These are phyloP conservation scores for Fopius arisanus DNA, from an alignment of 1,140 invertebrate species.

Conservation along the genomic window DNA sequence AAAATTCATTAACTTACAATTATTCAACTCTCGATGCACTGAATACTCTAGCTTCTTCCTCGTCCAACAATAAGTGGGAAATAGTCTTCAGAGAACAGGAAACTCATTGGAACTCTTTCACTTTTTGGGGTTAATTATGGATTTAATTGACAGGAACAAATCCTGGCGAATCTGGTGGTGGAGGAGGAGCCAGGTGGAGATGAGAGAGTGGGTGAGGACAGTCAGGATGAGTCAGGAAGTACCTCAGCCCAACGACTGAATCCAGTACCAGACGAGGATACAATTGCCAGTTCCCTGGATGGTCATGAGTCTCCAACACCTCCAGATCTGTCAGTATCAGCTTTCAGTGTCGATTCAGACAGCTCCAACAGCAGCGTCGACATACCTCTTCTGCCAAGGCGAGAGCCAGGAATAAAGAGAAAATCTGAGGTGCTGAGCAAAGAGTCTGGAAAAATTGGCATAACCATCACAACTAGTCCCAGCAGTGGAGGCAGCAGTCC, in stretches of 20 bases:
- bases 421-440: conserved; percentile 84
- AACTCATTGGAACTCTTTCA: not conserved
- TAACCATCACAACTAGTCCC: conserved; percentile 82
- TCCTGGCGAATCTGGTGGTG: conserved; percentile 58
- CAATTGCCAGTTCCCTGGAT: conserved; percentile 62
- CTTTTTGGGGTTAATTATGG: not conserved
- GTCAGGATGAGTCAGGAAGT: conserved; percentile 59
- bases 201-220: conserved; percentile 60
- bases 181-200: conserved; percentile 62
- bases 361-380: conserved; percentile 68
- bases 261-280: conserved; percentile 63
- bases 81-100: too few species aligned
- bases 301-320: conserved; percentile 57
- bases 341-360: conserved; percentile 69
- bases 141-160: conserved; percentile 53
- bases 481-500: conserved; percentile 67
- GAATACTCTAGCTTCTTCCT: too few species aligned
- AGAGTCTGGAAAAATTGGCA: conserved; percentile 88
- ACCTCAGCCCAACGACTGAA: conserved; percentile 53
- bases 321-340: conserved; percentile 49
- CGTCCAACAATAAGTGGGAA: too few species aligned
- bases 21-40: too few species aligned
- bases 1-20: too few species aligned
- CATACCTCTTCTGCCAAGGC: conserved; percentile 61
- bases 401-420: conserved; percentile 74